Evolutionary conservation across 1,140 invertebrate genomes (phyloP).

Genomic region (Leptoteleia sp.): DNA sequence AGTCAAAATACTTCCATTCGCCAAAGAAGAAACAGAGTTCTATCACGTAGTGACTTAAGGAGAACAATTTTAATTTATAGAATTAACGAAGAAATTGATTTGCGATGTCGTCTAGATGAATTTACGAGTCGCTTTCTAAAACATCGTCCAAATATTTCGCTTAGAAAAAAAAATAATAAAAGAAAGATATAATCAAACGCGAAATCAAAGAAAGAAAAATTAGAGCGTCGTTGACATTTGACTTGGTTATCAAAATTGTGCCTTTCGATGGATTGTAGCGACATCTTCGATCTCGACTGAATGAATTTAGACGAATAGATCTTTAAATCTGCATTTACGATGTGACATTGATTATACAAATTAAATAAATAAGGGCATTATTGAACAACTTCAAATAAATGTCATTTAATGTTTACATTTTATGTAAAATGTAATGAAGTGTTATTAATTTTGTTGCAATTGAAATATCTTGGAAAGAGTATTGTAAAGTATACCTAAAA

Average conservation of each 20-base stretch:
- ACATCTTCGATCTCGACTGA: constrained; percentile 44
- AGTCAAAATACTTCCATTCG: constrained; percentile 45
- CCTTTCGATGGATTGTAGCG: constrained; percentile 75
- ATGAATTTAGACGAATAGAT: constrained; percentile 54
- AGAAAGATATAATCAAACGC: constrained; percentile 28
- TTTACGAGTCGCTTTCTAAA: constrained; percentile 44
- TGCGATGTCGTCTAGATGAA: constrained; percentile 52
- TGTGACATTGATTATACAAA: constrained; percentile 49
- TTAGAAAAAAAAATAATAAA: constrained; percentile 13
- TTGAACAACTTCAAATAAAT: not conserved
- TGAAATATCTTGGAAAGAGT: too few species aligned
- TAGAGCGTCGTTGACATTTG: constrained; percentile 66
- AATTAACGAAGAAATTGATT: constrained; percentile 25
- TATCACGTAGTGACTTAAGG: constrained; percentile 44
- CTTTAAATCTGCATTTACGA: constrained; percentile 55
- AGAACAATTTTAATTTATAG: constrained; percentile 22
- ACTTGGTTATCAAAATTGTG: constrained; percentile 79
- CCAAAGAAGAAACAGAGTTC: constrained; percentile 31
- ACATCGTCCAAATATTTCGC: constrained; percentile 41
- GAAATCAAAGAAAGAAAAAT: constrained; percentile 26
- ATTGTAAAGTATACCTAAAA: too few species aligned
- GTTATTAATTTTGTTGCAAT: too few species aligned
- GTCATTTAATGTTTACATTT: too few species aligned
- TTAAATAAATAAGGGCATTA: constrained; percentile 35
- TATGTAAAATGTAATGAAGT: too few species aligned